Conservation (phyloP, 2,797 vertebrate genomes). For the Sebastes iracundus region DNA sequence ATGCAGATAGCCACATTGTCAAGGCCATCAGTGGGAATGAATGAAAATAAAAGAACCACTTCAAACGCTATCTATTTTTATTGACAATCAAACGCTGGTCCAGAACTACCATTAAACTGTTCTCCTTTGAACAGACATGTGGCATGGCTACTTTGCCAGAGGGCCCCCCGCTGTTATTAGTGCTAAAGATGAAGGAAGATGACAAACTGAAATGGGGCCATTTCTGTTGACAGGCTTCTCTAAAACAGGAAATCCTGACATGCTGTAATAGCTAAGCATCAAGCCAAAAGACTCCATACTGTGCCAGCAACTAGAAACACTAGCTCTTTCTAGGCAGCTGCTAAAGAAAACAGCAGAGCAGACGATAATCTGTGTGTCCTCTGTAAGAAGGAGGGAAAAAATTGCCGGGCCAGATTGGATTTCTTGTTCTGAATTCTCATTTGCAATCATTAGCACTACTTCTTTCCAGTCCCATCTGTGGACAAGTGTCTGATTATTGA, state of each 20-base stretch:
- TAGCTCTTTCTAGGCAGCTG: conserved; percentile 55
- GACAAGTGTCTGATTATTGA: conserved; percentile 69
- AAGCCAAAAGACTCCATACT: conserved; percentile 55
- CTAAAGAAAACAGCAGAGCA: conserved; percentile 58
- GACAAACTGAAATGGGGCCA: conserved; percentile 64
- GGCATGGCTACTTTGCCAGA: conserved; percentile 48
- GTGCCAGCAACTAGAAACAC: conserved; percentile 55
- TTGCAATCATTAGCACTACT: conserved; percentile 54
- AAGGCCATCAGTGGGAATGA: conserved; percentile 57
- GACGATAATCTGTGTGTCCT: conserved; percentile 50
- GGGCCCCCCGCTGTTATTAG: conserved; percentile 49
- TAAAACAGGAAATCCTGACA: conserved; percentile 71
- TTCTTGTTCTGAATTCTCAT: conserved; percentile 64
- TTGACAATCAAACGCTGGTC: conserved; percentile 63
- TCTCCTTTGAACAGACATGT: conserved; percentile 56
- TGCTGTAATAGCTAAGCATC: conserved; percentile 65
- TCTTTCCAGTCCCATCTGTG: conserved; percentile 63
- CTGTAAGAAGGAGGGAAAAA: conserved; percentile 37
- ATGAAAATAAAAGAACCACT: conserved; percentile 64
- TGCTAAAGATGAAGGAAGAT: conserved; percentile 48
- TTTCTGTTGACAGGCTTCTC: conserved; percentile 67
- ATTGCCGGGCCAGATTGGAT: conserved; percentile 65
- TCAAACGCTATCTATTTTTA: conserved; percentile 64
- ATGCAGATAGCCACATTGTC: conserved; percentile 66
- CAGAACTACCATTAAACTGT: conserved; percentile 54